phyloP scores from a whole-genome alignment of 2,888 invertebrate genomes.

The Parnassius smintheus region DNA sequence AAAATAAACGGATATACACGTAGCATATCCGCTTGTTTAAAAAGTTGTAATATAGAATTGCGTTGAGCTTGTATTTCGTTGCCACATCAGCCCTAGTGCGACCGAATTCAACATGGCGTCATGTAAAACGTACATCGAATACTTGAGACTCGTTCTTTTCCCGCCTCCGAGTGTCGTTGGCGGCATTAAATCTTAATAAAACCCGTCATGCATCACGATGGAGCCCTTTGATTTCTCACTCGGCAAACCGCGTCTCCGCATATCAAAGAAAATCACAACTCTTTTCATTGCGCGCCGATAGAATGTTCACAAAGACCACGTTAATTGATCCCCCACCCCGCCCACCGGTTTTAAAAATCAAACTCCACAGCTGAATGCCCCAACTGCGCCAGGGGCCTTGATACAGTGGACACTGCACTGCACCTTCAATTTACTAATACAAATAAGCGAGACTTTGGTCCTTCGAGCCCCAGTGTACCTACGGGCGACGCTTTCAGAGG shows the following conservation, averaged over 20 bases:
- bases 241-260: slow-evolving; percentile 77
- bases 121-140: slow-evolving; percentile 73
- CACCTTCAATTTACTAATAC: slow-evolving; percentile 78
- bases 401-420: slow-evolving; percentile 67
- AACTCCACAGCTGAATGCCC: slow-evolving; percentile 31
- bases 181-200: slow-evolving; percentile 81
- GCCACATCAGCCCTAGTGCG: slow-evolving; percentile 53
- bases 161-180: slow-evolving; percentile 79
- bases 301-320: slow-evolving; percentile 72
- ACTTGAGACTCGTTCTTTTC: slow-evolving; percentile 78
- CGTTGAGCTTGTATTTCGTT: slow-evolving; percentile 28
- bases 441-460: slow-evolving; percentile 66
- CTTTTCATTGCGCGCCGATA: slow-evolving; percentile 80
- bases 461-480: slow-evolving; percentile 55
- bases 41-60: slow-evolving; percentile 24
- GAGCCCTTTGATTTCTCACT: slow-evolving; percentile 79
- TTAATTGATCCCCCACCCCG: slow-evolving; percentile 71
- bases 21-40: not conserved
- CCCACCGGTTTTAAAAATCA: slow-evolving; percentile 55
- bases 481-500: slow-evolving; percentile 66
- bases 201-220: slow-evolving; percentile 75
- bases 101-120: slow-evolving; percentile 74
- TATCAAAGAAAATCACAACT: slow-evolving; percentile 81
- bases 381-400: slow-evolving; percentile 47
- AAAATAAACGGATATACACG: too few species aligned